Evolutionary conservation across 2,113 vertebrate species (phyloP), one percentile per base, ranked within the genome.

Genomic region (Ammospiza caudacuta): DNA sequence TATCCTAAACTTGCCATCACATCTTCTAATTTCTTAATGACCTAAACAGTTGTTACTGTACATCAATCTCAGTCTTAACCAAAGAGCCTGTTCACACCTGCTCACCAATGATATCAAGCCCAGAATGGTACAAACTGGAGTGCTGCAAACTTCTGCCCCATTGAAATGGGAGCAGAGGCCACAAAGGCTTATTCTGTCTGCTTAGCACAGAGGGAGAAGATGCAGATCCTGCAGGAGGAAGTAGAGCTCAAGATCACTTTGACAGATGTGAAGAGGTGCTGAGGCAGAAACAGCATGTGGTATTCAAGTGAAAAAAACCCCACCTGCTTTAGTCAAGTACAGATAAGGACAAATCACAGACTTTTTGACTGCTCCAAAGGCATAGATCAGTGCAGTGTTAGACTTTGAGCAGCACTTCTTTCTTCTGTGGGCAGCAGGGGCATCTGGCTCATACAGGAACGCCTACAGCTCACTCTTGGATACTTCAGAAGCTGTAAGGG

Each of bases 341-440:
- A 67, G 79, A 80, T 58, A 93, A 96, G 92, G 94, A 87, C 90
- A 94, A 90, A 59, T 92, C 59, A 35, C 57, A 94, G 92, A 80
- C 85, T 92, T 94, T 90, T 83, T 83, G 70, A 86, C 51, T 92
- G 58, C 39, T 97, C 86, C 68, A 90, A 94, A 92, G 51, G 59
- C 72, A 95, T 3, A 94, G 72, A 94, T 95, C 95, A 96, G 90
- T 70, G 59, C 8, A 8, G 39, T 5, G 15, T 59, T 83, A 90
- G 90, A 85, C 94, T 96, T 92, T 94, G 92, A 95, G 90, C 88
- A 86, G 90, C 68, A 35, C 29, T 80, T 88, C 75, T 95, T 92
- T 95, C 75, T 94, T 96, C 79, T 86, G 37, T 3, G 75, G 96
- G 89, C 88, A 94, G 92, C 72, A 12, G 83, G 83, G 88, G 90